A percentile compares a stretch with the other conserved stretches of the same genome.
Conservation (phyloP, 2,888 invertebrate genomes). For the Malacosoma neustria region DNA sequence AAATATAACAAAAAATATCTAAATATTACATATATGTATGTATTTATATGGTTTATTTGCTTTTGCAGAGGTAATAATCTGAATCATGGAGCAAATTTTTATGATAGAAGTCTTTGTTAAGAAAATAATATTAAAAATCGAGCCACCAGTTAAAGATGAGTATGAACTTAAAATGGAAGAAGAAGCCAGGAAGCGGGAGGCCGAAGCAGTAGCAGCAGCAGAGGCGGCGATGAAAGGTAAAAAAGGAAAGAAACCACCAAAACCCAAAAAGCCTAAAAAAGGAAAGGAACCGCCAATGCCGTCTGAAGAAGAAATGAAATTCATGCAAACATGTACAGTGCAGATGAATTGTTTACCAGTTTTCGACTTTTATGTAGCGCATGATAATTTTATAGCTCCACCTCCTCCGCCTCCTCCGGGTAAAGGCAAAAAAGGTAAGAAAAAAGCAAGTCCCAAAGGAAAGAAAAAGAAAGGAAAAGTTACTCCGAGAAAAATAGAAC, state of each 20-base stretch:
- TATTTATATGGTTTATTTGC: no score
- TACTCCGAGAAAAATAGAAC: slow-evolving; percentile 30
- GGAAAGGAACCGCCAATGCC: slow-evolving; percentile 53
- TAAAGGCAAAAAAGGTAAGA: slow-evolving; percentile 32
- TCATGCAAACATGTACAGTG: slow-evolving; percentile 59
- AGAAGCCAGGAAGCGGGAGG: slow-evolving; percentile 43
- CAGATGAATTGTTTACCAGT: slow-evolving; percentile 59
- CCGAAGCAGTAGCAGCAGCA: slow-evolving; percentile 41
- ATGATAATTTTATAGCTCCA: slow-evolving; percentile 61
- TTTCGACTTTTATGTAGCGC: slow-evolving; percentile 63
- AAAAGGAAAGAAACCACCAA: slow-evolving; percentile 13
- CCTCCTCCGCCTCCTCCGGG: slow-evolving; percentile 51
- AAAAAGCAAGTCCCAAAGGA: slow-evolving; percentile 25
- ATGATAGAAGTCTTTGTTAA: slow-evolving; percentile 66
- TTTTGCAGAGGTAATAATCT: no score
- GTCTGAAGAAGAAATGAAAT: slow-evolving; percentile 65
- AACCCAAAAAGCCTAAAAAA: slow-evolving; percentile 29
- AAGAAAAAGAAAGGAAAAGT: slow-evolving; percentile 39
- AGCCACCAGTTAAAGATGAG: slow-evolving; percentile 59
- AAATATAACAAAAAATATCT: no score
- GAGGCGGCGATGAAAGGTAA: slow-evolving; percentile 37
- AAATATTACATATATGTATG: no score
- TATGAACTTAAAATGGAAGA: slow-evolving; percentile 53
- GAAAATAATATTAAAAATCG: slow-evolving; percentile 54
- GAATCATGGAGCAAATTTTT: slow-evolving; percentile 70